Evolutionary conservation across 2,888 invertebrate genomes (phyloP), one percentile per base, ranked within the genome.

Genomic region (Tetramorium bicarinatum): DNA sequence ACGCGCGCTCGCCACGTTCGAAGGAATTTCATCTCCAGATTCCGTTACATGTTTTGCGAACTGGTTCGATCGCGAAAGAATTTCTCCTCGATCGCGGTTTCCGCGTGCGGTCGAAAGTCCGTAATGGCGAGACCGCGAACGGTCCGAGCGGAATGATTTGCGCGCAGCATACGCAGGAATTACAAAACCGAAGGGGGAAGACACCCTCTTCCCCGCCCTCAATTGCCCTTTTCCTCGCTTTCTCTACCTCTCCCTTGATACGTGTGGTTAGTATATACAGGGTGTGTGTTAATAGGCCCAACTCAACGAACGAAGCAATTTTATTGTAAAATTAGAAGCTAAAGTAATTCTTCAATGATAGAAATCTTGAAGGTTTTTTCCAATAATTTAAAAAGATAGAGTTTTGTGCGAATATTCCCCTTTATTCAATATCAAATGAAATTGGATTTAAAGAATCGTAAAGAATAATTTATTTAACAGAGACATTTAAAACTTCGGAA

Each of bases 31-130:
- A 89, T 89, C 89, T 88, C 81, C 66, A 83, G 83, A 89, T 89
- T 89, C 89, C 89, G 75, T 47, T 72, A 81, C 77, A 85, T 87
- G 83, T 89, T 89, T 89, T 89, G 88, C 88, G 56, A 88, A 82
- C 89, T 82, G 83, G 86, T 82, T 79, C 85, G 82, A 76, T 88
- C 81, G 69, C 67, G 84, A 85, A 88, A 90, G 90, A 90, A 90
- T 89, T 89, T 90, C 87, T 90, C 82, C 89, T 89, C 90, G 85
- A 69, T 85, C 88, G 82, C 84, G 89, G 87, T 89, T 90, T 85
- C 89, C 81, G 81, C 83, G 83, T 71, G 83, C 87, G 84, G 85
- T 81, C 69, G 83, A 88, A 85, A 90, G 85, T 88, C 85, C 83
- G 85, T 90, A 90, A 90, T 88, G 80, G 88, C 75, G 69, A 80